Evolutionary conservation across 1,140 invertebrate species (phyloP), one percentile per base, ranked within the genome.

Genomic region (Trigoniulus corallinus): DNA sequence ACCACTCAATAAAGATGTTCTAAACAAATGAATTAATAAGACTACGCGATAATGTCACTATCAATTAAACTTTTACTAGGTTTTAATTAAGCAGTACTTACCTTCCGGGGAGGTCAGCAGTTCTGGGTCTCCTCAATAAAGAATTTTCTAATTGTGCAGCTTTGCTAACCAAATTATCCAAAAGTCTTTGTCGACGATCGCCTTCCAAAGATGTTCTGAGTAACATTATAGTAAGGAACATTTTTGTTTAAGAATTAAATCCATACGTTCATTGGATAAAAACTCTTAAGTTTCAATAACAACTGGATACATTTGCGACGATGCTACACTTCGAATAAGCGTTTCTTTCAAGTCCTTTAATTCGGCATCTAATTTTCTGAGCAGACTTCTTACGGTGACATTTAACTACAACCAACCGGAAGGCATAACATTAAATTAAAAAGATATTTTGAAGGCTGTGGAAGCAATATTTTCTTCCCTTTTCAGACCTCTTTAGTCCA

Each of bases 91-190:
- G 20, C 4, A 18, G 10, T 4, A 43, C 10, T 22, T 43, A 12
- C 21, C 41, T 4, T 18, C 4, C 41, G 4, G 41, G 7, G 18
- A 3, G 4, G 10, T 43, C 20, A 22, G 15, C 46, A 15, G 18
- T 24, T 4, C 13, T 10, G 23, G 7, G 3, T 55, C 67, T 66
- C 3, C 66, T 61, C 53, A 74, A 68, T 53, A 73, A 74, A n/a
- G 72, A 54, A 57, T 68, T 66, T 55, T 72, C 67, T 52, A 80
- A 62, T 53, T 77, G 72, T 22, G 74, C 58, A 43, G 69, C 67
- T 59, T 72, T 75, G 13, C 75, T 77, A 57, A 72, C 66, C 10
- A 78, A 61, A 20, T 68, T 60, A 60, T 80, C 76, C 24, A 79
- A 59, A 57, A 76, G 67, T 48, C 74, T 67, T 45, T 61, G 68